Base-by-base conservation (phyloP, 2,888 invertebrate genomes). In the Drosophila kambysellisi region DNA sequence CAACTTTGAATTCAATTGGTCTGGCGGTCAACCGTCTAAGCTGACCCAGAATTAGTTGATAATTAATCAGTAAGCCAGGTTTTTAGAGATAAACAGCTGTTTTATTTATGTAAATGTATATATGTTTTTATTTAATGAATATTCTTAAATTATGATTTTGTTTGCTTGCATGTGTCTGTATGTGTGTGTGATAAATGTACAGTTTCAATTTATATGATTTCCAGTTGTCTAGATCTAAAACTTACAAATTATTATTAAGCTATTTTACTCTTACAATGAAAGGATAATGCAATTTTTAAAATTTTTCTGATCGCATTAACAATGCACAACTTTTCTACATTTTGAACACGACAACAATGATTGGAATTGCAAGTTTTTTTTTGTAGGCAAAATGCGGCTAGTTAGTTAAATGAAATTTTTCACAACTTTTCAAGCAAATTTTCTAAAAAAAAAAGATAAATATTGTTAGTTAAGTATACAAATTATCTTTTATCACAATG, bases 401-500 rank as follows among this genome's bases (percentile, higher is more conserved):
- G 69, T 74, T 81, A 71, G 70, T 60, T 76, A 54, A 57, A 57
- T 56, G 72, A 69, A 65, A 65, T 70, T 82, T 64, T 70, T 76
- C 67, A 79, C 75, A 11, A 17, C 68, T 79, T 76, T 72, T 81
- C 70, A 74, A 81, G 70, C 80, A 79, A 46, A 76, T 78, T 82
- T 83, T 70, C 82, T 77, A 82, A 70, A 57, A 25, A 39, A 53
- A 54, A 74, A 72, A 70, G 71, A 85, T 83, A 88, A 88, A 88
- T 88, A 88, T 81, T 75, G 84, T 69, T 72, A 79, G 83, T 86
- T 86, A 76, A 83, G 69, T 70, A 74, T 84, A 82, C 80, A 81
- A 78, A 80, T 82, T 83, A 83, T 88, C 76, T 71, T 89, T 87
- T 87, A 89, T 87, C 87, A 89, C 87, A 87, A 83, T 89, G 77